Evolutionary conservation across 2,113 vertebrate species (phyloP).

Genomic region (Poeciliopsis occidentalis): DNA sequence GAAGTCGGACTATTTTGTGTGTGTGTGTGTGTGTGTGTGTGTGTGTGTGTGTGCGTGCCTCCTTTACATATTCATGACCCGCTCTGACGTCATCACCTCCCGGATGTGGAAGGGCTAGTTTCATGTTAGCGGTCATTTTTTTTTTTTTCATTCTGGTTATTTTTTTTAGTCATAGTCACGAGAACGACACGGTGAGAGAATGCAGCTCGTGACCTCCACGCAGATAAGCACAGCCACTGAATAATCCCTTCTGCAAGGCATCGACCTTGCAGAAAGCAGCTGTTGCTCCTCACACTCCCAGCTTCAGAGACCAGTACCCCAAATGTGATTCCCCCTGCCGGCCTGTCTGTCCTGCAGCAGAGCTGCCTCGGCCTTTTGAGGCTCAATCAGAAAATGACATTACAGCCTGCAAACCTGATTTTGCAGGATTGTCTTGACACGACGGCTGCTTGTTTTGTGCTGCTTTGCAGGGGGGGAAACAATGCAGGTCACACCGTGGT

Average conservation of each 20-base stretch:
- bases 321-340: too few relatives aligned
- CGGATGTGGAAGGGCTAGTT: constrained; percentile 49
- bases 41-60: too few relatives aligned
- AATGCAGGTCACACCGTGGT: constrained; percentile 86
- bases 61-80: constrained; percentile 35
- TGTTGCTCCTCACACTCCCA: too few relatives aligned
- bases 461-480: constrained; percentile 83
- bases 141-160: neutral
- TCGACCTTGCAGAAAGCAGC: neutral
- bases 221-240: neutral
- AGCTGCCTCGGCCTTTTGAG: too few relatives aligned
- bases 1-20: neutral
- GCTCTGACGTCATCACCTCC: constrained; percentile 33
- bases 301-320: neutral
- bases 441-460: neutral
- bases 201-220: neutral
- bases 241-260: neutral
- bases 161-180: neutral
- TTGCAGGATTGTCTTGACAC: too few relatives aligned
- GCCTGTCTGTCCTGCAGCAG: too few relatives aligned
- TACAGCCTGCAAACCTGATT: too few relatives aligned
- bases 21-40: too few relatives aligned
- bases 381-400: too few relatives aligned
- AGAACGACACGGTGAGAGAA: neutral
- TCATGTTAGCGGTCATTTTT: constrained; percentile 10